phyloP scores from a whole-genome alignment of 2,888 invertebrate genomes.

The Heteropelma amictum region DNA sequence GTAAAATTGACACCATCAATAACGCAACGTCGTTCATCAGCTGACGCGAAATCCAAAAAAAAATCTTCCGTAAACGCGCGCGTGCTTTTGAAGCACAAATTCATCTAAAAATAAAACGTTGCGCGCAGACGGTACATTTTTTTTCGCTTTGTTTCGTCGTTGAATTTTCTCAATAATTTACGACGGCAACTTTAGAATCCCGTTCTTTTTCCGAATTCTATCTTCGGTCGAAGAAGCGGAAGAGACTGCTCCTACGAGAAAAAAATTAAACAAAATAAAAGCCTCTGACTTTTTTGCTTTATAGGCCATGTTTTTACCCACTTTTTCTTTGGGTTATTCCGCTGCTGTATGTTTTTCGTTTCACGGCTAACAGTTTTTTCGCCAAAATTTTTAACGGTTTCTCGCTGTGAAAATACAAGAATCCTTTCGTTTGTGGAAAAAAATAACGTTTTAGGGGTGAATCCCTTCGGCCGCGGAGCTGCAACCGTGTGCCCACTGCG shows the following conservation, averaged over 20 bases:
- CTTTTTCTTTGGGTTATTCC: slow-evolving; percentile 55
- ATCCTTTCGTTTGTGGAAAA: slow-evolving; percentile 37
- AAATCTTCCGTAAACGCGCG: too few relatives aligned
- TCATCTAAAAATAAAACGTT: slow-evolving; percentile 9
- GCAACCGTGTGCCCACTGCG: slow-evolving; percentile 47
- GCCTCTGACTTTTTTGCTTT: slow-evolving; percentile 50
- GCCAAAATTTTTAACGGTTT: slow-evolving; percentile 46
- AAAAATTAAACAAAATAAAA: neutral
- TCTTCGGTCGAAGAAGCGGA: neutral
- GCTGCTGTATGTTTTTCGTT: slow-evolving; percentile 5
- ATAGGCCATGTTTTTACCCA: slow-evolving; percentile 55
- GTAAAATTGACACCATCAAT: too few relatives aligned
- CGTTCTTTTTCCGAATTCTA: slow-evolving; percentile 8
- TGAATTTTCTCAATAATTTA: slow-evolving; percentile 31
- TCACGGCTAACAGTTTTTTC: slow-evolving; percentile 54
- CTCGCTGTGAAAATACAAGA: slow-evolving; percentile 26
- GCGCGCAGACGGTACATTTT: neutral
- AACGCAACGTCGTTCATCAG: neutral
- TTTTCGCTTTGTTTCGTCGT: neutral
- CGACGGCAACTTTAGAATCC: slow-evolving; percentile 6
- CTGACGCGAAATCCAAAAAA: too few relatives aligned
- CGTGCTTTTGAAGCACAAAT: too few relatives aligned
- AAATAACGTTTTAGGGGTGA: slow-evolving; percentile 40
- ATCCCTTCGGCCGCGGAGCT: slow-evolving; percentile 47
- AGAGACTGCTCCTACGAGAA: neutral